Evolutionary conservation across 30 jellyfish, hydroid and myxozoan genomes (phyloP).

Genomic region (Mastigias papua): DNA sequence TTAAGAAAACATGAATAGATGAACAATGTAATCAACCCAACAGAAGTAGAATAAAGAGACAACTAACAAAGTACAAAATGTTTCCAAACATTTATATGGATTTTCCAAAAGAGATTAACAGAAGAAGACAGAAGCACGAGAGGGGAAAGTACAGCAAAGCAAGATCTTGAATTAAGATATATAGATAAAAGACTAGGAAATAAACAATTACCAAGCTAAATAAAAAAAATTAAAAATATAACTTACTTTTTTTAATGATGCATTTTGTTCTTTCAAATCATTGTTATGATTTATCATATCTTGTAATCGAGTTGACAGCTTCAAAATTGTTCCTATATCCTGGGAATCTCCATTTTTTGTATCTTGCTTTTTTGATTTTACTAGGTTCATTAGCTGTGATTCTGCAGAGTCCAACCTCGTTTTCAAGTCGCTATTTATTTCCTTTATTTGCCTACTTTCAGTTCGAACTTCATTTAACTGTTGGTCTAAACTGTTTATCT

Average conservation of each 20-base stretch:
- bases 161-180: too few species aligned
- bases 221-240: background rate
- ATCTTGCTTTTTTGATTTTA: constrained; percentile 31
- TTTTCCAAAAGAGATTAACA: too few species aligned
- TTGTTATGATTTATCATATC: constrained; percentile 83
- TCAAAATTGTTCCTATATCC: constrained; percentile 86
- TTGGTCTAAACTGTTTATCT: constrained; percentile 66
- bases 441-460: constrained; percentile 76
- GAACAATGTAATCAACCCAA: too few species aligned
- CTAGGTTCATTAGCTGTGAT: constrained; percentile 21
- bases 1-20: too few species aligned
- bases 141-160: too few species aligned
- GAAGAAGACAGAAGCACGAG: too few species aligned
- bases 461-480: constrained; percentile 58
- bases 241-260: constrained; percentile 72
- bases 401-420: constrained; percentile 78
- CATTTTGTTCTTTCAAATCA: constrained; percentile 70
- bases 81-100: too few species aligned
- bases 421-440: constrained; percentile 67
- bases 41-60: too few species aligned
- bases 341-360: constrained; percentile 50
- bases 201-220: background rate
- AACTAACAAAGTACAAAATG: too few species aligned
- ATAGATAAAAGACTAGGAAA: too few species aligned
- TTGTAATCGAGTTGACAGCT: constrained; percentile 93